Evolutionary conservation across 2,113 vertebrate genomes (phyloP).

Genomic region (Felis chaus): DNA sequence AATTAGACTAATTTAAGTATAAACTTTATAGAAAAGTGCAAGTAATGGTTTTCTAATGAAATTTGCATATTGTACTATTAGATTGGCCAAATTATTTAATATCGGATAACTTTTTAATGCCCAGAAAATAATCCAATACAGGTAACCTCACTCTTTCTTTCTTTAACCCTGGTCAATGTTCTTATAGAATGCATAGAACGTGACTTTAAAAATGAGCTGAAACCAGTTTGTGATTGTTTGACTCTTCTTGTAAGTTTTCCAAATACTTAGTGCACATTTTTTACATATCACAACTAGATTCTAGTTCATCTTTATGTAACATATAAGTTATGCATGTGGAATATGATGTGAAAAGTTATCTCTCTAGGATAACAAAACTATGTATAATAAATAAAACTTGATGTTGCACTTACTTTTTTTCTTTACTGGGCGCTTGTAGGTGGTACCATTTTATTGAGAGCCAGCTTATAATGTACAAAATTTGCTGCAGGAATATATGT

Average conservation of each 20-base stretch:
- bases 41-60: background rate
- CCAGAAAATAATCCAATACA: background rate
- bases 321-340: background rate
- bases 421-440: background rate
- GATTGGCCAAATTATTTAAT: background rate
- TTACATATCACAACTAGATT: background rate
- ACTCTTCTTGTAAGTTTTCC: background rate
- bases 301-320: background rate
- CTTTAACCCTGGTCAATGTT: background rate
- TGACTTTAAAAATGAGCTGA: background rate
- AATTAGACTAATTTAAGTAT: background rate
- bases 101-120: background rate
- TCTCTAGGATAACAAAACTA: background rate
- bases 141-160: background rate
- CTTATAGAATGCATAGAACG: background rate
- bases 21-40: background rate
- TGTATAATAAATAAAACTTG: background rate
- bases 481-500: background rate
- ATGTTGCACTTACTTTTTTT: constrained; percentile 13
- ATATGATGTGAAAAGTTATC: background rate
- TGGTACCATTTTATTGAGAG: constrained; percentile 1
- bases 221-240: background rate
- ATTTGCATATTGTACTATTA: background rate
- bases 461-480: background rate
- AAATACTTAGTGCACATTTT: background rate